Evolutionary conservation across 2,888 invertebrate species (phyloP).

Genomic region (Leucoma salicis): DNA sequence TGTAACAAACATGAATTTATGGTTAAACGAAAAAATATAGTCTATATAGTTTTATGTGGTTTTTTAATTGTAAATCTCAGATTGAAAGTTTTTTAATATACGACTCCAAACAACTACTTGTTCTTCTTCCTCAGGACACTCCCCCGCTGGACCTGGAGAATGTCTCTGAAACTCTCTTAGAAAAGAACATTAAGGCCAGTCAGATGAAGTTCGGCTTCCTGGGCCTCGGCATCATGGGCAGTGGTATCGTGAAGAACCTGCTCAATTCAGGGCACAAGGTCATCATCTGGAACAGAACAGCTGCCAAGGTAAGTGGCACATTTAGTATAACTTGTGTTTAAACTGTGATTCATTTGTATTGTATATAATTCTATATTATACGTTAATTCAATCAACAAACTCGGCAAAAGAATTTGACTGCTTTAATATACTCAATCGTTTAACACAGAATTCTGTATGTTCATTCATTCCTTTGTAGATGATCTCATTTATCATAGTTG

Average conservation of each 20-base stretch:
- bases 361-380: background rate
- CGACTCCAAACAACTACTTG: background rate
- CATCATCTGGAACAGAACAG: constrained; percentile 96
- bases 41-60: too few relatives aligned
- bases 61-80: too few relatives aligned
- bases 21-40: too few relatives aligned
- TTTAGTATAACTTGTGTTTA: constrained; percentile 14
- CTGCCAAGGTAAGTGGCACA: constrained; percentile 89
- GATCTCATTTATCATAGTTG: too few relatives aligned
- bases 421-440: background rate
- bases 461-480: too few relatives aligned
- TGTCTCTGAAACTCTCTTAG: constrained; percentile 88
- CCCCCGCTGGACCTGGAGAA: constrained; percentile 89
- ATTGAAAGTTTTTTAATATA: too few relatives aligned
- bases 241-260: constrained; percentile 96
- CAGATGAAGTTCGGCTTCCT: constrained; percentile 95
- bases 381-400: too few relatives aligned
- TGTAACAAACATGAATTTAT: too few relatives aligned
- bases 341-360: background rate
- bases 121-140: constrained; percentile 81
- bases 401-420: background rate
- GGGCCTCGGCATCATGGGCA: constrained; percentile 97
- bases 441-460: too few relatives aligned
- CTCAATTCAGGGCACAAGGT: constrained; percentile 96
- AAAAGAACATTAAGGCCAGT: constrained; percentile 93